Conservation (phyloP, 2,797 vertebrate genomes). For the Sebastes oblongus region DNA sequence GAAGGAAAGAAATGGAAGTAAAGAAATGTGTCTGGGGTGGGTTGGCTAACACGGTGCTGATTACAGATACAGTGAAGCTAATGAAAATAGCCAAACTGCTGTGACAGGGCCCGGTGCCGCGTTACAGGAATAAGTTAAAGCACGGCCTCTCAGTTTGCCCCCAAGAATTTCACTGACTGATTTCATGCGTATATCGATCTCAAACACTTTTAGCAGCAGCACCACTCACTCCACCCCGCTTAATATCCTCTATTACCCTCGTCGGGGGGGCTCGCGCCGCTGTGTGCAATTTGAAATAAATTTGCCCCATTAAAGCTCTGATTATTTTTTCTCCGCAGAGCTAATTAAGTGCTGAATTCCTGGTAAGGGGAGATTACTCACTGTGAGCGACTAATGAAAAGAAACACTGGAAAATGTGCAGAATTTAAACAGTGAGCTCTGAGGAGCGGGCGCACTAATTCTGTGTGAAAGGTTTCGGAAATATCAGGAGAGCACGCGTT, state of each 20-base stretch:
- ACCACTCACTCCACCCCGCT: constrained; percentile 16
- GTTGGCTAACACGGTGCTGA: constrained; percentile 53
- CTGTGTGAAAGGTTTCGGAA: constrained; percentile 52
- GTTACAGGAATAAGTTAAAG: constrained; percentile 54
- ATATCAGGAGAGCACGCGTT: constrained; percentile 38
- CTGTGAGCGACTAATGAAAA: constrained; percentile 66
- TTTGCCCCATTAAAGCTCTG: constrained; percentile 72
- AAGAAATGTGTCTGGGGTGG: constrained; percentile 21
- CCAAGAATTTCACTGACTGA: constrained; percentile 43
- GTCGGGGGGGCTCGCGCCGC: constrained; percentile 26
- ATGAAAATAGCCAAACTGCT: constrained; percentile 67
- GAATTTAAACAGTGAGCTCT: constrained; percentile 53
- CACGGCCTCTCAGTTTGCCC: constrained; percentile 14
- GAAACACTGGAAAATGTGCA: constrained; percentile 66
- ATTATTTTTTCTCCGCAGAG: constrained; percentile 70
- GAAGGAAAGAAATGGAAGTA: constrained; percentile 41
- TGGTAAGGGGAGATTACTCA: constrained; percentile 67
- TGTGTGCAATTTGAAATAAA: constrained; percentile 69
- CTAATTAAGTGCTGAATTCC: constrained; percentile 76
- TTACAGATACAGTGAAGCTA: constrained; percentile 60
- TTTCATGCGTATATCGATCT: constrained; percentile 43
- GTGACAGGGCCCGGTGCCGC: constrained; percentile 51
- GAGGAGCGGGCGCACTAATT: constrained; percentile 47
- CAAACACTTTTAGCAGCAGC: not conserved
- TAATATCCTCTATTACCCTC: constrained; percentile 46